Evolutionary conservation across 2,797 vertebrate genomes (phyloP), one percentile per base, ranked within the genome.

Genomic region (Australoheros facetus): DNA sequence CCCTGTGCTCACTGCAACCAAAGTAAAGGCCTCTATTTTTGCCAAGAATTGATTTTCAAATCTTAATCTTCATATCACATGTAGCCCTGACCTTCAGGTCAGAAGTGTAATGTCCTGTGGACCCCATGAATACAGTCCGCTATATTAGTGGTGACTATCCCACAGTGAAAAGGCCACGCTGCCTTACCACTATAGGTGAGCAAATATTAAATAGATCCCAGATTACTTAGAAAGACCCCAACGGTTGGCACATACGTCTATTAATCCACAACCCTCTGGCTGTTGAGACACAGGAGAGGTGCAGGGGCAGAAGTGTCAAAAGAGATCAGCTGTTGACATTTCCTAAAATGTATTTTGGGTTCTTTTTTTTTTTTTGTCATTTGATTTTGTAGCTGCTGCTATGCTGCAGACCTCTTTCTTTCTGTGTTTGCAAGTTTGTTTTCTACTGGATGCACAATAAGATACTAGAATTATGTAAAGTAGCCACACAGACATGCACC

Each of bases 281-380:
- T 81, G 72, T 58, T 70, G 79, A 82, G 77, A 79, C 57, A 53
- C 69, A 16, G 73, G 55, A 82, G 81, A 81, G 70, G 71, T 74
- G 37, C 26, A 75, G 80, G 74, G 75, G 80, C 81, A 86, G 85
- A 89, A 79, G 76, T 79, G 84, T 91, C 79, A 80, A 73, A 89
- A 84, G 34, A 82, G 71, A 88, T 85, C 70, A 84, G 79, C 86
- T 84, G 87, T 57, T 92, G 81, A 85, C 83, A 83, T 93, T 88
- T 87, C 30, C 59, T 77, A 75, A 86, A 83, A 85, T 66, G 30
- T 79, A 54, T 82, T 58, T 26, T 21, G 70, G 60, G 13, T 75
- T 72, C 66, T 54, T 7, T 69, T 74, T 71, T 64, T 64, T 69
- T 70, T 45, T 79, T 26, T 32, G 32, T 73, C 48, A 72, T 62